phyloP scores from a whole-genome alignment of 2,113 vertebrate species.

The Oxygymnocypris stewartii region DNA sequence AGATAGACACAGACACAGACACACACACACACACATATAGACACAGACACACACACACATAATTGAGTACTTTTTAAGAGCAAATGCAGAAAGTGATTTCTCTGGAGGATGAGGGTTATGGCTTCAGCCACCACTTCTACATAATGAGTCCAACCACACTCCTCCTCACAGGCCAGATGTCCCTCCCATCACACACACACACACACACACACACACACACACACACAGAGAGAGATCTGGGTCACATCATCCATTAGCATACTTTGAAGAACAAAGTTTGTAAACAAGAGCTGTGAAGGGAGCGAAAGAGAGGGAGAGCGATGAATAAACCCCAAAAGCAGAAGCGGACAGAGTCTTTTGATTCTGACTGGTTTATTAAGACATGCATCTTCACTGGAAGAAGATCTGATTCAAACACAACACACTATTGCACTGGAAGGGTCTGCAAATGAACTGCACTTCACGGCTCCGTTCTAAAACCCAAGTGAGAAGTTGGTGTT shows the following conservation, averaged over 20 bases:
- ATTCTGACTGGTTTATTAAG: background rate
- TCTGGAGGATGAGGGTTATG: background rate
- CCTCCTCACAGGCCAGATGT: background rate
- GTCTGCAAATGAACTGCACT: background rate
- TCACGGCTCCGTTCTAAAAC: background rate
- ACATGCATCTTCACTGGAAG: background rate
- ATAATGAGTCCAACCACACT: background rate
- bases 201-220: conserved; percentile 2
- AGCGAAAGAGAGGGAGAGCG: background rate
- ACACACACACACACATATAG: background rate
- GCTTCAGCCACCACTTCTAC: background rate
- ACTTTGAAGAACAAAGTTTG: conserved; percentile 18
- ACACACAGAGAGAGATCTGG: too few relatives aligned
- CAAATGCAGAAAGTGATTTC: background rate
- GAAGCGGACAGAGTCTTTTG: background rate
- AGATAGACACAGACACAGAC: too few relatives aligned
- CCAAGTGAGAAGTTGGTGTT: background rate
- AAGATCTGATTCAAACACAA: too few relatives aligned
- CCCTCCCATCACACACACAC: background rate
- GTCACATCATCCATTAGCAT: conserved; percentile 27
- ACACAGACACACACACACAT: background rate
- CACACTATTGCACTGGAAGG: background rate
- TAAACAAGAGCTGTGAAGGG: conserved; percentile 1
- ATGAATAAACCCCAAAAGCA: background rate
- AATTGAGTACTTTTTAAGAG: background rate